Evolutionary conservation across 2,113 vertebrate genomes (phyloP).

Genomic region (Pseudonaja textilis): DNA sequence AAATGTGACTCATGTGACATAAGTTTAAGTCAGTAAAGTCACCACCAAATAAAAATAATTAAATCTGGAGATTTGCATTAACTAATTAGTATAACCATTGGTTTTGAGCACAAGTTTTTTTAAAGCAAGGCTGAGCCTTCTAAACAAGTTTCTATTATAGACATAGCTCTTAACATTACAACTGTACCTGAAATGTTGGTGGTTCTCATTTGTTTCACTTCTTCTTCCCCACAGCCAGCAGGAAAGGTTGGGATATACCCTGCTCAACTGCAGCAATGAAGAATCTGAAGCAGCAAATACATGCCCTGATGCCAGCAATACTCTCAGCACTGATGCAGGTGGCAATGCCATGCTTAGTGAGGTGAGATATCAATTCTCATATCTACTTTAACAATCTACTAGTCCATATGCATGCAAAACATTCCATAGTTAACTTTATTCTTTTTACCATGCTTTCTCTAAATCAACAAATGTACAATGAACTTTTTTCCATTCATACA

Average conservation of each 20-base stretch:
- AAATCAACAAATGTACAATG: background rate
- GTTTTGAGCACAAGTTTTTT: background rate
- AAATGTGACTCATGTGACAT: background rate
- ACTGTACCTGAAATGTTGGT: constrained; percentile 26
- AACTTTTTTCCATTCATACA: background rate
- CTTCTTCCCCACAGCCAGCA: constrained; percentile 62
- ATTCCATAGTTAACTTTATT: background rate
- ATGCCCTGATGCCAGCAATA: background rate
- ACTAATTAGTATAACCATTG: background rate
- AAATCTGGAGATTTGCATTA: background rate
- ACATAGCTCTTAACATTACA: accelerated
- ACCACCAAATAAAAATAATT: background rate
- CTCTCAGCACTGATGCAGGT: constrained; percentile 47
- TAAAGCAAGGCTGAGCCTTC: background rate
- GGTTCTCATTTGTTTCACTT: background rate
- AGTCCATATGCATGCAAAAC: background rate
- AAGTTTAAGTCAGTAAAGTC: background rate
- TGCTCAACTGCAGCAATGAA: constrained; percentile 42
- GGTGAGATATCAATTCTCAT: constrained; percentile 60
- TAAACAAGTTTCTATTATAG: background rate
- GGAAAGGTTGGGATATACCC: constrained; percentile 49
- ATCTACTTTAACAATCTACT: background rate
- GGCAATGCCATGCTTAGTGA: constrained; percentile 46
- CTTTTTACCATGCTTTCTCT: background rate
- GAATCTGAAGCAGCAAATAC: constrained; percentile 47